A percentile compares a stretch with the other conserved stretches of the same genome.
Evolutionary conservation across 2,888 invertebrate genomes (phyloP).

Genomic region (Hermaeophaga mercurialis): DNA sequence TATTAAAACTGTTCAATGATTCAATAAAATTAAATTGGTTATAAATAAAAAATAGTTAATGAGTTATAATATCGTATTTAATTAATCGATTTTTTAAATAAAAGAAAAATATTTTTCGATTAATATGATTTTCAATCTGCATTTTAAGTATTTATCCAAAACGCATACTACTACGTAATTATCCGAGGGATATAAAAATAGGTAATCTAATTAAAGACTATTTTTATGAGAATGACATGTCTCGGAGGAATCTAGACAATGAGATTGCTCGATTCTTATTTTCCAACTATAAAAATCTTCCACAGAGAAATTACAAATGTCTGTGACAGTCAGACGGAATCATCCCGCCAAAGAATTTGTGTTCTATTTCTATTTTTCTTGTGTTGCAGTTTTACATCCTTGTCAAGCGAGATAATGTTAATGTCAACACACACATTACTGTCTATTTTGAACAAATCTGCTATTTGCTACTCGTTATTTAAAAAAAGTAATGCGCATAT

Average conservation of each 20-base stretch:
- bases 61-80: too few species aligned
- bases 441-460: slow-evolving; percentile 36
- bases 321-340: slow-evolving; percentile 33
- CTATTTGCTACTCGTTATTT: slow-evolving; percentile 32
- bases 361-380: slow-evolving; percentile 31
- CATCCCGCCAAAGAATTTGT: slow-evolving; percentile 34
- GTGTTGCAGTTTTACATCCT: slow-evolving; percentile 30
- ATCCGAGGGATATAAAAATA: slow-evolving; percentile 15
- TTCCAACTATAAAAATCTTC: slow-evolving; percentile 21
- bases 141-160: too few species aligned
- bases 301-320: slow-evolving; percentile 34
- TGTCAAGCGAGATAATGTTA: slow-evolving; percentile 34
- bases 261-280: slow-evolving; percentile 22
- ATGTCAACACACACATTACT: slow-evolving; percentile 37
- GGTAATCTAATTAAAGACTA: slow-evolving; percentile 21
- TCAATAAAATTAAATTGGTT: too few species aligned
- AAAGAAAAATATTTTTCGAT: too few species aligned
- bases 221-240: slow-evolving; percentile 22
- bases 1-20: too few species aligned
- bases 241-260: slow-evolving; percentile 22
- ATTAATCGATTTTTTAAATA: too few species aligned
- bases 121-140: too few species aligned
- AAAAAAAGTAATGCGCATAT: slow-evolving; percentile 19
- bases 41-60: too few species aligned
- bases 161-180: too few species aligned